Evolutionary conservation across 2,888 invertebrate species (phyloP), one percentile per base, ranked within the genome.

Genomic region (Mythimna loreyi): DNA sequence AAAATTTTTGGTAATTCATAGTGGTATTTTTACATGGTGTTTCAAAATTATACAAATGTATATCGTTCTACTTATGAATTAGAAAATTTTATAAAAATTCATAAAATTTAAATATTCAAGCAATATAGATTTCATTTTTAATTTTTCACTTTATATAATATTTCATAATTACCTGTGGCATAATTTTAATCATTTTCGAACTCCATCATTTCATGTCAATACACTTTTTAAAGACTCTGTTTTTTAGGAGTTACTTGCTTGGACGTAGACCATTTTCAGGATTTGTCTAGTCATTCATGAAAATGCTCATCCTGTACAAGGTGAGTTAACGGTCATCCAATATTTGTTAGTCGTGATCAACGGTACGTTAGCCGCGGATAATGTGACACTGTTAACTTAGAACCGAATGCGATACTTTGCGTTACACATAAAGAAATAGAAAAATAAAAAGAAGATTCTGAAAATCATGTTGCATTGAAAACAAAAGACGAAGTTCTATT

Each of bases 261-360:
- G 19, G 19, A 0, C n/a, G n/a, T n/a, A n/a, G n/a, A 43, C 9
- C 4, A 9, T 47, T 50, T 50, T 25, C 16, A 25, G 16, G 43
- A n/a, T 45, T 45, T 45, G 19, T n/a, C 13, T 13, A 9, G 8
- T 30, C 23, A 19, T 25, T 7, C 0, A 43, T 13, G 11, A 56
- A 63, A 36, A 53, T n/a, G 63, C 56, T 23, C 92, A 88, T 0
- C 85, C 89, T 92, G 86, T 91, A 83, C 47, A 75, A 49, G 68
- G 69, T 72, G 11, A 53, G 47, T 85, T 90, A 90, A 85, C 85
- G 76, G 85, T 69, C 56, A 25, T n/a, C 19, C 63, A 58, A 25
- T 92, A 87, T 93, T 93, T 91, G 91, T 72, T 67, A 67, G 87
- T 92, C 93, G 94, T 93, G 94, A 91, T 91, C 81, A 87, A 80